Evolutionary conservation across 2,888 invertebrate genomes (phyloP), one percentile per base, ranked within the genome.

Genomic region (Mythimna impura): DNA sequence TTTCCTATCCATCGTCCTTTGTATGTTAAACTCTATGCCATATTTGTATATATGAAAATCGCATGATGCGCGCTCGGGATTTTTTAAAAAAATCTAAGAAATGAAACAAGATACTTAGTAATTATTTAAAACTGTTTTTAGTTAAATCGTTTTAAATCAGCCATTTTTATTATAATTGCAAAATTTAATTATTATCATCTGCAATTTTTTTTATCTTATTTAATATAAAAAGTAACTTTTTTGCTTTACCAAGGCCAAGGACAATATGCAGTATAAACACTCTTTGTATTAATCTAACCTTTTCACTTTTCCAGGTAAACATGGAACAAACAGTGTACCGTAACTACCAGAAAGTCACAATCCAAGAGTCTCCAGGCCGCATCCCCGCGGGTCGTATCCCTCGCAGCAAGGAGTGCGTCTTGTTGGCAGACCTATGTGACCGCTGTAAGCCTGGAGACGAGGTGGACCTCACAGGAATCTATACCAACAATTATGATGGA

Each of bases 281-380:
- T 30, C 30, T 30, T 30, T 30, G 30, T 25, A 10, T 12, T 22
- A 5, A 54, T 54, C 6, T 22, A 22, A 22, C 9, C 9, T 34
- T 17, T 71, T 17, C 0, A n/a, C 12, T n/a, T 30, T 0, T 12
- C 3, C 94, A 99, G 97, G 98, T 99, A 40, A 99, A 99, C 92
- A 99, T 99, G 99, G 99, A 99, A 91, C 98, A 99, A 98, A 99
- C 99, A 0, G 94, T 99, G 9, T 99, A 99, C 93, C 97, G 99
- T 68, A 99, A 99, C 95, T 99, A 99, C 91, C 99, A 99, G 94
- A 98, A 99, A 90, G 97, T 99, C 55, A 99, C 99, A 0, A 97
- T 99, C 81, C 99, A 99, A 96, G 99, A 99, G 95, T 99, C 99
- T 5, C 99, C 99, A 0, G 99, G 99, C 0, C 98, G 99, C 85